Percentiles rank a stretch among this genome's conserved stretches.
These are phyloP conservation scores for Glomeris maerens DNA, from an alignment of 1,140 invertebrate genomes.

Conservation along the genomic window DNA sequence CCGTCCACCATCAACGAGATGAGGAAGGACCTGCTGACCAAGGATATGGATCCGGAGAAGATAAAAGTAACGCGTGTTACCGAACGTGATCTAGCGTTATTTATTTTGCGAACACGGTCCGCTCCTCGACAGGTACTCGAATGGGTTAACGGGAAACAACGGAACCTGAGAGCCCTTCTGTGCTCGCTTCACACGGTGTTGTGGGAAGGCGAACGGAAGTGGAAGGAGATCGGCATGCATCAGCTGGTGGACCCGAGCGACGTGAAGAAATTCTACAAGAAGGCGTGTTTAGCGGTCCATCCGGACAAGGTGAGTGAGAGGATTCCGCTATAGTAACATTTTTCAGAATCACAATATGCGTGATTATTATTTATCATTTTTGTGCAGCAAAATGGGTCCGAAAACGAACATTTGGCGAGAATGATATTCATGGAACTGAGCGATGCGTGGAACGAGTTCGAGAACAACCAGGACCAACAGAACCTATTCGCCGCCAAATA, in stretches of 20 bases:
- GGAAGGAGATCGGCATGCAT: constrained; percentile 86
- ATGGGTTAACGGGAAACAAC: constrained; percentile 90
- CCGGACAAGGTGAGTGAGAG: constrained; percentile 75
- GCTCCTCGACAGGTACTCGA: constrained; percentile 40
- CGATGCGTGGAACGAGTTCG: constrained; percentile 96
- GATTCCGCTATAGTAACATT: background rate
- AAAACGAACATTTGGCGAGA: constrained; percentile 83
- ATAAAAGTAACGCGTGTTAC: constrained; percentile 55
- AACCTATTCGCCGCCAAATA: constrained; percentile 46
- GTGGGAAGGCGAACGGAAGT: constrained; percentile 77
- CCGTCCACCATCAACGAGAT: constrained; percentile 84
- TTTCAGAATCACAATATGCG: constrained; percentile 1
- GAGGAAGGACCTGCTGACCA: constrained; percentile 70
- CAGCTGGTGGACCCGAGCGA: constrained; percentile 75
- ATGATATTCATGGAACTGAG: constrained; percentile 98
- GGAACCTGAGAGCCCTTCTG: constrained; percentile 86
- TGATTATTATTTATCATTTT: background rate
- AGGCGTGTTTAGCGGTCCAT: constrained; percentile 90
- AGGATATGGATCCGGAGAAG: constrained; percentile 81
- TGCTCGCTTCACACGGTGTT: constrained; percentile 86
- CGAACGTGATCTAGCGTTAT: constrained; percentile 9
- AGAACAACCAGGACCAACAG: constrained; percentile 73
- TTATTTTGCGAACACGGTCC: background rate
- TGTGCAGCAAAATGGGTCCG: constrained; percentile 72
- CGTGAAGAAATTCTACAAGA: constrained; percentile 91